These are phyloP conservation scores for Tragulus kanchil DNA, from an alignment of 2,113 vertebrate genomes.

Conservation along the genomic window DNA sequence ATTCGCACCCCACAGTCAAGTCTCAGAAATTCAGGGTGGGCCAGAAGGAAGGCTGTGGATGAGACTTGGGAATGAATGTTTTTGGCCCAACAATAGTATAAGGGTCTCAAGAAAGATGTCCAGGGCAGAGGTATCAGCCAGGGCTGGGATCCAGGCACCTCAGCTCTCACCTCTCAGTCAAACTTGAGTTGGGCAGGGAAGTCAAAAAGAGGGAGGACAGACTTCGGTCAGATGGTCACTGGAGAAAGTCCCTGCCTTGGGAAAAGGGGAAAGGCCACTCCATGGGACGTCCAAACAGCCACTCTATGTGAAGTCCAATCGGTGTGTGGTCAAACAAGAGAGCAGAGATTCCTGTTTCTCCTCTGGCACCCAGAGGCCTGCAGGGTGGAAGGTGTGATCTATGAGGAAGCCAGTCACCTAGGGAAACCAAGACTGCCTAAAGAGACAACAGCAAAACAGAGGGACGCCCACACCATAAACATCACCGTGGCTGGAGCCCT, in stretches of 20 bases:
- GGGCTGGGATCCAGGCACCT: neutral
- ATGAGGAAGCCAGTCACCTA: neutral
- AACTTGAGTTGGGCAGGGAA: neutral
- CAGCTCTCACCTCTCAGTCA: neutral
- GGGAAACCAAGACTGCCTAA: neutral
- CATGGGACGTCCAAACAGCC: neutral
- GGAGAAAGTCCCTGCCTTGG: neutral
- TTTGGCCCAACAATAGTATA: neutral
- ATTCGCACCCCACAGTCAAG: neutral
- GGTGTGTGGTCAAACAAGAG: neutral
- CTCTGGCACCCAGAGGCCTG: neutral
- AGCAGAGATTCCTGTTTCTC: neutral
- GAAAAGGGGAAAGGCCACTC: neutral
- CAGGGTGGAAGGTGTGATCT: neutral
- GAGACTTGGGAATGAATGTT: neutral
- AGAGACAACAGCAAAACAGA: neutral
- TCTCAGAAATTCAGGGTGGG: neutral
- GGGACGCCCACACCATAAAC: fast-evolving
- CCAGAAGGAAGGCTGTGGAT: neutral
- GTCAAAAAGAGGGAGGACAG: neutral
- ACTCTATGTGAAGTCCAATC: neutral
- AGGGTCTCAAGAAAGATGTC: neutral
- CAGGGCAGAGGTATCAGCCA: too few relatives aligned
- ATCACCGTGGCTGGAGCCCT: neutral
- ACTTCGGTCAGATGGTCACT: neutral